These are phyloP conservation scores for Rugalucina vietnamica DNA, from an alignment of 2,888 invertebrate species.

Conservation along the genomic window DNA sequence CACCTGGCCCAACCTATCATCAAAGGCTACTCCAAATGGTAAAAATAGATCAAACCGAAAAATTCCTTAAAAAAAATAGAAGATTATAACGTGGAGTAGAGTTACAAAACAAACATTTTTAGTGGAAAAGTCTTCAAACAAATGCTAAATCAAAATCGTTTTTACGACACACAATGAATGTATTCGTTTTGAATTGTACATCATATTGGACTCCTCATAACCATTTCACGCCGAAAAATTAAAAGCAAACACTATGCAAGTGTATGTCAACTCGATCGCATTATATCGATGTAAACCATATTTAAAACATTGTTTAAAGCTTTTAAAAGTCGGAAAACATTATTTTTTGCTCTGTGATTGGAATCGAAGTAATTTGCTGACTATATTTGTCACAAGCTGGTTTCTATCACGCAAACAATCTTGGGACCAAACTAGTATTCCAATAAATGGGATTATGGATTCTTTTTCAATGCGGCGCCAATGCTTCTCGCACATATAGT, in stretches of 20 bases:
- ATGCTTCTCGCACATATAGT: too few species aligned
- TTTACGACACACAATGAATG: neutral
- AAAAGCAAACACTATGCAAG: neutral
- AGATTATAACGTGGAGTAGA: neutral
- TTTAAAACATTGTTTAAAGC: neutral
- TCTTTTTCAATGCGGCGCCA: too few species aligned
- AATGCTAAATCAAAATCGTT: neutral
- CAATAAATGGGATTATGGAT: too few species aligned
- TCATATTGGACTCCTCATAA: neutral
- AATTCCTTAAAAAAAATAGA: too few species aligned
- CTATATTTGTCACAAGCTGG: too few species aligned
- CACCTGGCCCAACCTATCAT: too few species aligned
- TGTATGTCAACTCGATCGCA: neutral
- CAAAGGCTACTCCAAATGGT: too few species aligned
- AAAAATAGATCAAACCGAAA: too few species aligned
- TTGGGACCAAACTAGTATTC: too few species aligned
- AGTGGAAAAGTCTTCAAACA: neutral
- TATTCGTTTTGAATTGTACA: neutral
- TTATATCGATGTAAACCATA: neutral
- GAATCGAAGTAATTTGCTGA: too few species aligned
- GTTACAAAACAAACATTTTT: neutral
- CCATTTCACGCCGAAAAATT: neutral
- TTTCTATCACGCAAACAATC: too few species aligned
- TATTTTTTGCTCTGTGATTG: neutral
- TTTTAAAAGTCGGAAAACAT: neutral